A percentile compares a stretch with the other conserved stretches of the same genome.
phyloP scores from a whole-genome alignment of 2,797 vertebrate species.

The Lophotriccus pileatus region DNA sequence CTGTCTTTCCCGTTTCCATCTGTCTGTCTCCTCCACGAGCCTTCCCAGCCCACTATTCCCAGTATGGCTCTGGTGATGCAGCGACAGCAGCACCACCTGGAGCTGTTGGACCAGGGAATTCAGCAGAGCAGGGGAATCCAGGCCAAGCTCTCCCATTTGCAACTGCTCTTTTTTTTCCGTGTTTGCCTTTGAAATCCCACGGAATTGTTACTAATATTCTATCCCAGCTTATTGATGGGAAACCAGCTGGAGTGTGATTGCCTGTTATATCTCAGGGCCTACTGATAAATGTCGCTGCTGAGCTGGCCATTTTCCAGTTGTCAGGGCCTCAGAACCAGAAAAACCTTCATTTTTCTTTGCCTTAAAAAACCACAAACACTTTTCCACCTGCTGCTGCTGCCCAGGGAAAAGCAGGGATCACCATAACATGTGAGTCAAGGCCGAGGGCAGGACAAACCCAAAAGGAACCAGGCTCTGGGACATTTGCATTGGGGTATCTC shows the following conservation, averaged over 20 bases:
- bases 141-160: not conserved
- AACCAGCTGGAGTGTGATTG: conserved; percentile 48
- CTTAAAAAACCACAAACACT: accelerated
- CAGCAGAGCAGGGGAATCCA: not conserved
- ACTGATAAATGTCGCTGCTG: not conserved
- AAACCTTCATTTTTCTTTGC: not conserved
- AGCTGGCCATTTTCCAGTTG: conserved; percentile 16
- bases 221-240: not conserved
- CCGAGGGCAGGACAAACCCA: not conserved
- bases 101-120: not conserved
- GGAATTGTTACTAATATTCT: conserved; percentile 10
- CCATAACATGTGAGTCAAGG: not conserved
- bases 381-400: not conserved
- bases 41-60: not conserved
- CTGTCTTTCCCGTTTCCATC: not conserved
- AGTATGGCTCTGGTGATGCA: not conserved
- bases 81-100: not conserved
- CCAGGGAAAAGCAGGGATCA: not conserved
- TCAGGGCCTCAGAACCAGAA: not conserved
- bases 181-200: not conserved
- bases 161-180: not conserved
- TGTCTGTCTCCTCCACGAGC: not conserved
- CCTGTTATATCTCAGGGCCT: conserved; percentile 11
- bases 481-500: not conserved
- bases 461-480: not conserved